phyloP scores from a whole-genome alignment of 2,888 invertebrate species.

The Synanthedon formicaeformis region DNA sequence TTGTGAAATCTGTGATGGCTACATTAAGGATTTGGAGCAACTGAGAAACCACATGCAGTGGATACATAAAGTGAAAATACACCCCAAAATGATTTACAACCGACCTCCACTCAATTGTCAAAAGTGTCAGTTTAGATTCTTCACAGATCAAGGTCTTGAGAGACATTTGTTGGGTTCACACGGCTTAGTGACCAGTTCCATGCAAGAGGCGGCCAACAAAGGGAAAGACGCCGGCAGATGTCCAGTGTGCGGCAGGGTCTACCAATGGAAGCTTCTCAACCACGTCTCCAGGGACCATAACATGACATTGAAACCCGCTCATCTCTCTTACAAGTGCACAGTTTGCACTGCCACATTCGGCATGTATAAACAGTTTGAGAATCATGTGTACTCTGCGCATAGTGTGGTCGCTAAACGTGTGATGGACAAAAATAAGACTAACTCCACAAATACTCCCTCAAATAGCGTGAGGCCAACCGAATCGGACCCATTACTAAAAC shows the following conservation, averaged over 20 bases:
- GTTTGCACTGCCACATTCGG: constrained; percentile 96
- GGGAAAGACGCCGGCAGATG: constrained; percentile 95
- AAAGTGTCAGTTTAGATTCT: constrained; percentile 95
- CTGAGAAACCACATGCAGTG: constrained; percentile 97
- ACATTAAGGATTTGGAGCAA: constrained; percentile 95
- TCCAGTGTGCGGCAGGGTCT: constrained; percentile 93
- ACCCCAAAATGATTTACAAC: constrained; percentile 96
- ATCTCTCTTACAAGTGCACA: constrained; percentile 94
- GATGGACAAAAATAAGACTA: constrained; percentile 79
- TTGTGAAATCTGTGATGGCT: constrained; percentile 97
- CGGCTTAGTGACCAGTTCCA: constrained; percentile 93
- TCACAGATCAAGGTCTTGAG: constrained; percentile 96
- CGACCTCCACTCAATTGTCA: constrained; percentile 95
- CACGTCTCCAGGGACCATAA: constrained; percentile 94
- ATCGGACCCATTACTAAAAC: constrained; percentile 79
- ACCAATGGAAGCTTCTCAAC: constrained; percentile 85
- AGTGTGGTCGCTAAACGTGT: constrained; percentile 91
- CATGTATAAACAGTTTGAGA: constrained; percentile 96
- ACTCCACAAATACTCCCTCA: constrained; percentile 7
- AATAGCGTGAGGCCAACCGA: constrained; percentile 24
- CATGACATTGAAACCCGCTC: constrained; percentile 93
- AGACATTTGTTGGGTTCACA: constrained; percentile 95
- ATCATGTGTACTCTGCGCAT: constrained; percentile 94
- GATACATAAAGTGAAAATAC: constrained; percentile 97
- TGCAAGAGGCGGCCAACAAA: constrained; percentile 96